These are phyloP conservation scores for Pseudococcus longispinus DNA, from an alignment of 2,888 invertebrate genomes.

Conservation along the genomic window DNA sequence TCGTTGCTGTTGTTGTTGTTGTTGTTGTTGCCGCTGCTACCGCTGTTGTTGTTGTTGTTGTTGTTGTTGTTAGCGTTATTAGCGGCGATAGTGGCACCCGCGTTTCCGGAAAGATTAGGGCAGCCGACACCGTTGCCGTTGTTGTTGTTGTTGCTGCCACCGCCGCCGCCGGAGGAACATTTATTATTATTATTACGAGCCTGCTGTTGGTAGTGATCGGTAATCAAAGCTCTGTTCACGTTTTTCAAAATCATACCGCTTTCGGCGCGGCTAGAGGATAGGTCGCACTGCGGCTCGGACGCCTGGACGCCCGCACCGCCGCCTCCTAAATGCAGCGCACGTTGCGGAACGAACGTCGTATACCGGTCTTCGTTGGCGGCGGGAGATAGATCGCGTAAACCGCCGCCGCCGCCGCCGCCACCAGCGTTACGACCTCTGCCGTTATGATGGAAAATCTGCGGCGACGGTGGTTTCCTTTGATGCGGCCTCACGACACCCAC, in stretches of 20 bases:
- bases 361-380: constrained; percentile 49
- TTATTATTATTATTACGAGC: background rate
- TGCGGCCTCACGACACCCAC: constrained; percentile 51
- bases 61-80: background rate
- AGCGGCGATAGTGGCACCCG: background rate
- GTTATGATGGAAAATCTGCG: constrained; percentile 56
- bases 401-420: background rate
- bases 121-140: background rate
- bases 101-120: background rate
- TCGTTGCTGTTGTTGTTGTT: background rate
- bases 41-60: background rate
- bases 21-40: background rate
- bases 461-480: constrained; percentile 48
- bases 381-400: constrained; percentile 24
- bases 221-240: background rate
- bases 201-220: background rate
- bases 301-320: background rate
- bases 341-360: constrained; percentile 18
- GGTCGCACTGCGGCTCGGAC: constrained; percentile 42
- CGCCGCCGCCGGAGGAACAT: background rate
- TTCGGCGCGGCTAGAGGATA: background rate
- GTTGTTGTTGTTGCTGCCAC: background rate
- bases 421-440: constrained; percentile 43
- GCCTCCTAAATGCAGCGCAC: background rate
- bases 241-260: background rate